These are phyloP conservation scores for Bos indicus DNA, from an alignment of 2,113 vertebrate genomes.

Conservation along the genomic window DNA sequence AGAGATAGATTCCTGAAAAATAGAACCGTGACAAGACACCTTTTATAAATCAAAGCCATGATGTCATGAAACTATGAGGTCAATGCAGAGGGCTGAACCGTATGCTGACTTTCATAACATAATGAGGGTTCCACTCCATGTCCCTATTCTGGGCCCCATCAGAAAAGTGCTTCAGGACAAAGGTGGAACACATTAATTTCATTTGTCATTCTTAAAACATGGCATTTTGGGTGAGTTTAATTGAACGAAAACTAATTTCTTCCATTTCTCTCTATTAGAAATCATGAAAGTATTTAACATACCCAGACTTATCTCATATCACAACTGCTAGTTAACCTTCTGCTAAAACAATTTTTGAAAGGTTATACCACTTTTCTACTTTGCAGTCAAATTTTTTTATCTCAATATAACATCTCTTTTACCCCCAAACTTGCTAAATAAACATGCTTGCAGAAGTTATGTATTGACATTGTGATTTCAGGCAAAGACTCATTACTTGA, in stretches of 20 bases:
- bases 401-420: neutral
- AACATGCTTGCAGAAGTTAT: neutral
- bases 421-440: neutral
- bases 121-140: neutral
- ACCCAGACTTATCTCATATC: neutral
- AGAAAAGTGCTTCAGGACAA: neutral
- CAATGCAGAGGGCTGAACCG: neutral
- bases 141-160: neutral
- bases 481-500: neutral
- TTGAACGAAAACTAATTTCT: neutral
- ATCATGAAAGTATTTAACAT: neutral
- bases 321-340: neutral
- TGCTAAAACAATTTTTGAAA: constrained; percentile 5
- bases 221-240: constrained; percentile 5
- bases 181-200: neutral
- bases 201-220: neutral
- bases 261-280: neutral
- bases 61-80: constrained; percentile 20
- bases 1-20: constrained; percentile 2
- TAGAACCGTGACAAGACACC: neutral
- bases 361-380: neutral
- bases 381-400: neutral
- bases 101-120: neutral
- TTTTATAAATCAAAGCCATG: constrained; percentile 47
- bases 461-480: neutral